Base-by-base conservation (phyloP, 2,888 invertebrate species). In the Plagodis dolabraria region DNA sequence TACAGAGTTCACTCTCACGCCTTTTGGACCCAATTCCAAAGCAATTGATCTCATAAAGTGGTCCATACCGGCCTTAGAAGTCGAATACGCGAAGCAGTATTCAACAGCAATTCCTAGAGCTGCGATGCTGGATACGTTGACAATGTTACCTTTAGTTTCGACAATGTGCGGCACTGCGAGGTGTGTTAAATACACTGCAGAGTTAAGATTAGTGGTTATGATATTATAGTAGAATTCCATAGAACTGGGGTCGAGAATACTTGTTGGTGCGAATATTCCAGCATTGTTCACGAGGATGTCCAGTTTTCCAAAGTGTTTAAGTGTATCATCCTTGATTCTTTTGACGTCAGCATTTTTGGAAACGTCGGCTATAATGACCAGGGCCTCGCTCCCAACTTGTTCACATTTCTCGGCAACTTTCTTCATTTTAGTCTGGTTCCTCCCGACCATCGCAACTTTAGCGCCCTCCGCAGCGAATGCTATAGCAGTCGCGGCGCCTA, bases 11-110 rank as follows among this genome's bases (percentile, higher is more conserved):
- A 96, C 97, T 43, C 98, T 92, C 0, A 98, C 96, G 63, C 95
- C 94, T 77, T 95, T 95, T 0, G 93, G 67, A 33, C 95, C 96
- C 48, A 96, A 82, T 73, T 96, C 98, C 50, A 98, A 83, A 0
- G 78, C 79, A 10, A 64, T 57, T 7, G 65, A 57, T 52, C 71
- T 70, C 1, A 75, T 69, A 12, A 80, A 80, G 51, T 72, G 71
- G 47, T 71, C 67, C 5, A 77, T 34, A 0, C 57, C 75, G 9
- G 76, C 75, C 33, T 79, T 78, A 0, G 76, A 74, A 0, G 68
- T 43, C 43, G 47, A 22, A 46, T 75, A 69, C 0, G 64, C 9
- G 46, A 68, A 71, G 34, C 45, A 43, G 2, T 51, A 0, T 0
- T 53, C 43, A 2, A 36, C 7, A 0, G 49, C 0, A 7, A 54